Percentiles rank a stretch among this genome's conserved stretches.
Conservation (phyloP, 2,113 vertebrate genomes). For the Scalopus aquaticus region DNA sequence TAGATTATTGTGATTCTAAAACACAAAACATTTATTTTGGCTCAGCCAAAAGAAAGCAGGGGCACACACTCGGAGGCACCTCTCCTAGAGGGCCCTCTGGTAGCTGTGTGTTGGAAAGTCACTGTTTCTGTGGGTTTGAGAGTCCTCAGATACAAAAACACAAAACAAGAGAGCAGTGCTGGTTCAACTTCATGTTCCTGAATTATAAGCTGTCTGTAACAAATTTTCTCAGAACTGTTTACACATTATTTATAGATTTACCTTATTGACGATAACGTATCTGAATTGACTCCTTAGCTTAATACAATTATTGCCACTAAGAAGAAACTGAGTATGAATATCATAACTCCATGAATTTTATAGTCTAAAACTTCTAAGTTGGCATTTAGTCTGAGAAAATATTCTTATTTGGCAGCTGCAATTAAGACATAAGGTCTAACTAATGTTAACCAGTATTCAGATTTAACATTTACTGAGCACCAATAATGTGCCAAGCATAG, state of each 20-base stretch:
- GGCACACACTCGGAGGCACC: not conserved
- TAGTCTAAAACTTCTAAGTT: conserved; percentile 30
- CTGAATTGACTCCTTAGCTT: conserved; percentile 4
- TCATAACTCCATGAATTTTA: conserved; percentile 1
- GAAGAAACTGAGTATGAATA: not conserved
- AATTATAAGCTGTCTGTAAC: not conserved
- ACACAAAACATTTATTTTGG: conserved; percentile 7
- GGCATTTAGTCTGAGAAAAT: conserved; percentile 17
- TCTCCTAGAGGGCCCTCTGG: not conserved
- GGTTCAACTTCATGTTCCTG: not conserved
- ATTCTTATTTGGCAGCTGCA: conserved; percentile 33
- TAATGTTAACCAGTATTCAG: not conserved
- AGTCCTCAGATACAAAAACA: not conserved
- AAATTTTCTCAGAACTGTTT: not conserved
- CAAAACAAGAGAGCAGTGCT: not conserved
- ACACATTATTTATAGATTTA: conserved; percentile 37
- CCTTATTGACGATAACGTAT: not conserved
- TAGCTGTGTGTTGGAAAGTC: not conserved
- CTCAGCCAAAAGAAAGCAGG: not conserved
- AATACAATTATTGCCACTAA: conserved; percentile 27
- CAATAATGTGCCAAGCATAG: not conserved
- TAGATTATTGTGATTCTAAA: not conserved
- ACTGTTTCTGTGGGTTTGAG: not conserved
- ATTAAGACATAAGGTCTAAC: conserved; percentile 50
- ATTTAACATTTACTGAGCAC: conserved; percentile 3